These are phyloP conservation scores for Antedon mediterranea DNA, from an alignment of 53 echinoderm and acorn worm species.

Conservation along the genomic window DNA sequence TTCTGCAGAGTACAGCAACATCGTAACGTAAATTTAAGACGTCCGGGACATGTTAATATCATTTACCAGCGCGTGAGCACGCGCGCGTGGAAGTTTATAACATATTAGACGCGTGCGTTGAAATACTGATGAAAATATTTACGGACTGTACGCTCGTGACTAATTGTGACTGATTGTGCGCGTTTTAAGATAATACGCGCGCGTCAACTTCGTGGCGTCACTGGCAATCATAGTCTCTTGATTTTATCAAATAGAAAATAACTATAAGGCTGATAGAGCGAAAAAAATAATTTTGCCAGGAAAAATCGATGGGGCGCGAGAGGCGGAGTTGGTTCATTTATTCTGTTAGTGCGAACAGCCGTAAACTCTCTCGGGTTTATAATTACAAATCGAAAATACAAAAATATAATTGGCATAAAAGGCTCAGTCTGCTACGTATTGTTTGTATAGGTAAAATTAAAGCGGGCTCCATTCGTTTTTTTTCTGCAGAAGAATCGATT, in stretches of 20 bases:
- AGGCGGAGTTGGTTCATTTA: background rate
- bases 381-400: constrained; percentile 1
- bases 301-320: background rate
- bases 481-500: background rate
- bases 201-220: too few relatives aligned
- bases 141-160: too few relatives aligned
- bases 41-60: background rate
- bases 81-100: too few relatives aligned
- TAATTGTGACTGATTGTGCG: too few relatives aligned
- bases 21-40: background rate
- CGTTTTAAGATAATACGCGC: too few relatives aligned
- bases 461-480: background rate
- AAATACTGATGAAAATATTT: too few relatives aligned
- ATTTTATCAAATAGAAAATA: background rate
- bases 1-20: background rate
- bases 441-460: background rate
- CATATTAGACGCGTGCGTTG: too few relatives aligned
- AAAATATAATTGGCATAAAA: background rate
- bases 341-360: constrained; percentile 1
- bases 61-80: background rate
- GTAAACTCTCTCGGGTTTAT: background rate
- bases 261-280: background rate
- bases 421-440: background rate
- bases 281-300: background rate
- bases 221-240: too few relatives aligned